These are phyloP conservation scores for Bombus impatiens DNA, from an alignment of 1,140 invertebrate species.

Conservation along the genomic window DNA sequence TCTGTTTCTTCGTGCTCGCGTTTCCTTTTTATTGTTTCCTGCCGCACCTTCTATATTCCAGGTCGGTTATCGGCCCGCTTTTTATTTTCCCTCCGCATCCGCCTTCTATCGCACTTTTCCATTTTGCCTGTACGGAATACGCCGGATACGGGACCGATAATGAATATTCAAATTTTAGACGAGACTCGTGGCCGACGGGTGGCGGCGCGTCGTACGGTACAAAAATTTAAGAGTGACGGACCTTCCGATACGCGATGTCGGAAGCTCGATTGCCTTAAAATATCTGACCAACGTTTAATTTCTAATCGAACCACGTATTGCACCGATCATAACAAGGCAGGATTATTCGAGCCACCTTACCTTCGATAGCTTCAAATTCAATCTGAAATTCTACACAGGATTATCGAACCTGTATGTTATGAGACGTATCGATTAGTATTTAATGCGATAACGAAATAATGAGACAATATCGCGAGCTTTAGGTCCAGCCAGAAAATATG, in stretches of 20 bases:
- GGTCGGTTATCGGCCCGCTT: neutral
- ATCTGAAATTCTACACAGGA: neutral
- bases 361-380: neutral
- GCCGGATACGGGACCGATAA: conserved; percentile 27
- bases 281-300: neutral
- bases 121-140: conserved; percentile 24
- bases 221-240: conserved; percentile 32
- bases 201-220: neutral
- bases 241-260: conserved; percentile 1
- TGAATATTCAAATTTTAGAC: conserved; percentile 51
- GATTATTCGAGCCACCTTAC: neutral
- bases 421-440: neutral
- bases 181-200: neutral
- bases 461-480: no score
- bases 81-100: neutral
- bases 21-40: conserved; percentile 43
- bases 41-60: conserved; percentile 12
- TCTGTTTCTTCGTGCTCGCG: conserved; percentile 48
- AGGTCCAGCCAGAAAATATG: no score
- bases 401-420: neutral
- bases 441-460: neutral
- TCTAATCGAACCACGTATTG: neutral
- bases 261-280: neutral
- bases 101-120: conserved; percentile 18
- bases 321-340: neutral